Evolutionary conservation across 2,888 invertebrate species (phyloP).

Genomic region (Oscheius sp.): DNA sequence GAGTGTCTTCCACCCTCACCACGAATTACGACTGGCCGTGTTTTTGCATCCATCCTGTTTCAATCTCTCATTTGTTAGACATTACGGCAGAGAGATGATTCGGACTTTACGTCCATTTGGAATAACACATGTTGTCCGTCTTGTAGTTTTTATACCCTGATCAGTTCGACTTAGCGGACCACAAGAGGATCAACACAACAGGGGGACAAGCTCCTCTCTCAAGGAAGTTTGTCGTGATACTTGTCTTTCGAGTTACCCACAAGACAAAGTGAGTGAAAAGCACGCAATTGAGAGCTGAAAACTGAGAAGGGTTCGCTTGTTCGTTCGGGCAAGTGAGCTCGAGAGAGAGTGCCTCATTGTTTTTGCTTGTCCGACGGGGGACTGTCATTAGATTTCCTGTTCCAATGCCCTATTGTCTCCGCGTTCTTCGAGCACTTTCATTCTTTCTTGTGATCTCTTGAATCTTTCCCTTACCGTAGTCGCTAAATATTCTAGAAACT

Average conservation of each 20-base stretch:
- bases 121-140: slow-evolving; percentile 24
- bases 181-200: neutral
- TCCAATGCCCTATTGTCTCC: too few relatives aligned
- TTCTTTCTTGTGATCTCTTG: too few relatives aligned
- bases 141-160: slow-evolving; percentile 19
- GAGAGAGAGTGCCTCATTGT: too few relatives aligned
- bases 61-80: neutral
- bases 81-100: slow-evolving; percentile 2
- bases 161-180: slow-evolving; percentile 12
- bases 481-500: too few relatives aligned
- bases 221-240: slow-evolving; percentile 22
- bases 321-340: neutral
- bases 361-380: too few relatives aligned
- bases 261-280: slow-evolving; percentile 1
- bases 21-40: too few relatives aligned
- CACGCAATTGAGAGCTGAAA: slow-evolving; percentile 10
- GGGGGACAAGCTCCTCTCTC: slow-evolving; percentile 8
- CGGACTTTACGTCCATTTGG: too few relatives aligned
- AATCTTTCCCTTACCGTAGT: too few relatives aligned
- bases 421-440: too few relatives aligned
- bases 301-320: neutral
- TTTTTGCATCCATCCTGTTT: too few relatives aligned
- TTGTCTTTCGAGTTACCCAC: slow-evolving; percentile 4
- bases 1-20: too few relatives aligned
- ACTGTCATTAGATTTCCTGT: too few relatives aligned